Evolutionary conservation across 2,113 vertebrate species (phyloP), one percentile per base, ranked within the genome.

Genomic region (Anguilla japonica): DNA sequence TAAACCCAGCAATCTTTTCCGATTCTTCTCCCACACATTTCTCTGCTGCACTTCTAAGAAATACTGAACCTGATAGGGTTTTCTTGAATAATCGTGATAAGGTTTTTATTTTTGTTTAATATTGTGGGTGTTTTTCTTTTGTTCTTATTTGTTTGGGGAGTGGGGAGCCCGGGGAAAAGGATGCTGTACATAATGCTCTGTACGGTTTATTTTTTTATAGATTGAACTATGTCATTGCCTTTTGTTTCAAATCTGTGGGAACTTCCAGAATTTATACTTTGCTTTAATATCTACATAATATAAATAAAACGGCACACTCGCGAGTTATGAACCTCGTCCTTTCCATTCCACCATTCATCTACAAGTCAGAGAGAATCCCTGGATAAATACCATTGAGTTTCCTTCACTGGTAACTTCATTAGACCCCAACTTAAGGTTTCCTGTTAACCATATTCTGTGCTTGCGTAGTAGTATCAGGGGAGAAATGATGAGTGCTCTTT

Each of bases 51-150:
- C 88, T 88, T 88, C 50, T 46, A 92, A 87, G 88, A 81, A 67
- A 85, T 87, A 53, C 91, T 91, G 87, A 93, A 91, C 93, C 90
- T 91, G 91, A 92, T 88, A 85, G 4, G 50, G 80, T 53, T 57
- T 34, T 63, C 88, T 67, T 56, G 26, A 86, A 83, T 34, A n/a
- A 75, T 85, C 46, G 29, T 20, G 29, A 84, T 34, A 78, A 20
- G 13, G 22, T 13, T 53, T 39, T 83, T 50, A 53, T 83, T 83
- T 82, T 50, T 56, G 41, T 41, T 29, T 8, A 50, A 53, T 13
- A n/a, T 83, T n/a, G 71, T n/a, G 7, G 26, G 34, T 34, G 34
- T 34, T 34, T 34, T 34, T 34, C 34, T n/a, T 53, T 34, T 46
- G 16, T 53, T 53, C 29, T 39, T 22, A 56, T n/a, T 83, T 83